phyloP scores from a whole-genome alignment of 2,888 invertebrate species.

The Sinotaia quadrata region DNA sequence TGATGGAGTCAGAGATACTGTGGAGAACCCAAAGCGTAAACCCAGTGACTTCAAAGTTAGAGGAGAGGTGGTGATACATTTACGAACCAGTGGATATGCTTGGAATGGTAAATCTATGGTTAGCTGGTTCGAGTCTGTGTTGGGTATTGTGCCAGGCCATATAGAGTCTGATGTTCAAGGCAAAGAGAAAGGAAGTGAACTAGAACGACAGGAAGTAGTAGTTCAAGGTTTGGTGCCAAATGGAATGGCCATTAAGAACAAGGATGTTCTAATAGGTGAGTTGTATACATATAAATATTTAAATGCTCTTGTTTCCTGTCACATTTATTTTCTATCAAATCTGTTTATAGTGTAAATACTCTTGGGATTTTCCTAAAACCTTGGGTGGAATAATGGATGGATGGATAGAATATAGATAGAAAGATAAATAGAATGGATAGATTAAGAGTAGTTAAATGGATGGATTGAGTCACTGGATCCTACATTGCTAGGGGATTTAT shows the following conservation, averaged over 20 bases:
- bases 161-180: background rate
- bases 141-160: constrained; percentile 19
- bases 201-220: background rate
- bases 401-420: too few relatives aligned
- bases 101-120: constrained; percentile 6
- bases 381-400: too few relatives aligned
- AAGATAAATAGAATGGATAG: too few relatives aligned
- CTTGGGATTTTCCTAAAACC: too few relatives aligned
- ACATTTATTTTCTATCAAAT: too few relatives aligned
- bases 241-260: constrained; percentile 4
- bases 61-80: constrained; percentile 8
- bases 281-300: too few relatives aligned
- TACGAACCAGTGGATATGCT: background rate
- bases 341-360: too few relatives aligned
- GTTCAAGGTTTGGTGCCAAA: constrained; percentile 11
- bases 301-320: too few relatives aligned
- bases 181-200: background rate
- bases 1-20: background rate
- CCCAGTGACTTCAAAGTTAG: background rate
- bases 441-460: too few relatives aligned
- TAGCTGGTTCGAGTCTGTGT: constrained; percentile 14
- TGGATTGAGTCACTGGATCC: too few relatives aligned
- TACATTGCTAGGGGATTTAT: too few relatives aligned
- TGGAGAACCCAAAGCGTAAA: background rate
- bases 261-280: constrained; percentile 14